A percentile compares a stretch with the other conserved stretches of the same genome.
Conservation (phyloP, 2,888 invertebrate species). For the Steinernema scapterisci region DNA sequence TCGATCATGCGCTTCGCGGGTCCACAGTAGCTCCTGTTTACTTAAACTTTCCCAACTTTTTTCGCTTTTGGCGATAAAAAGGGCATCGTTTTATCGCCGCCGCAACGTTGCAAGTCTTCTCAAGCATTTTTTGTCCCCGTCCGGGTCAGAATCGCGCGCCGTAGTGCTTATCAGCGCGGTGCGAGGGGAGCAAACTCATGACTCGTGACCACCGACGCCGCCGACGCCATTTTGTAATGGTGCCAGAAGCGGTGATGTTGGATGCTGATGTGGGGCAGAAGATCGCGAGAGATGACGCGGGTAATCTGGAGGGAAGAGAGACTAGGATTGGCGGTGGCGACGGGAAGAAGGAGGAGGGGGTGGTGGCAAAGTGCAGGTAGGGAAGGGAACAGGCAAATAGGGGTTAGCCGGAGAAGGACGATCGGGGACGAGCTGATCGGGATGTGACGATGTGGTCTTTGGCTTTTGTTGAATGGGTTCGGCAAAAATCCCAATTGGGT, state of each 20-base stretch:
- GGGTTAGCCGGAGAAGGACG: no score
- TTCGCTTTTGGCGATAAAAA: not conserved
- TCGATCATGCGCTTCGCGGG: not conserved
- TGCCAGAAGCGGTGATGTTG: slow-evolving; percentile 7
- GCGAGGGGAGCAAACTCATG: slow-evolving; percentile 11
- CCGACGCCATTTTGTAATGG: slow-evolving; percentile 33
- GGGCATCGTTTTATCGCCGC: not conserved
- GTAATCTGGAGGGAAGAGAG: not conserved
- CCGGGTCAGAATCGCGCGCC: no score
- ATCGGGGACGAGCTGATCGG: no score
- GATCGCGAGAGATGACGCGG: slow-evolving; percentile 1
- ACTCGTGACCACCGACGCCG: slow-evolving; percentile 18
- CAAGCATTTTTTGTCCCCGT: not conserved
- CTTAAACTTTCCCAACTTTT: not conserved
- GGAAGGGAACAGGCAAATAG: not conserved
- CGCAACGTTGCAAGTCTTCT: not conserved
- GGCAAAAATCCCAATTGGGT: no score
- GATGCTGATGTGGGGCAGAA: no score
- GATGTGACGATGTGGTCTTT: no score
- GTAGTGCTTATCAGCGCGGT: not conserved
- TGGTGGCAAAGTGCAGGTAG: not conserved
- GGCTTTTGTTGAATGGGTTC: no score
- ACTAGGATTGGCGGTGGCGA: no score
- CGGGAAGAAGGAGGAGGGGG: not conserved
- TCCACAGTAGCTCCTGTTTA: not conserved